These are phyloP conservation scores for Drosophila arawakana DNA, from an alignment of 1,140 invertebrate species.

Conservation along the genomic window DNA sequence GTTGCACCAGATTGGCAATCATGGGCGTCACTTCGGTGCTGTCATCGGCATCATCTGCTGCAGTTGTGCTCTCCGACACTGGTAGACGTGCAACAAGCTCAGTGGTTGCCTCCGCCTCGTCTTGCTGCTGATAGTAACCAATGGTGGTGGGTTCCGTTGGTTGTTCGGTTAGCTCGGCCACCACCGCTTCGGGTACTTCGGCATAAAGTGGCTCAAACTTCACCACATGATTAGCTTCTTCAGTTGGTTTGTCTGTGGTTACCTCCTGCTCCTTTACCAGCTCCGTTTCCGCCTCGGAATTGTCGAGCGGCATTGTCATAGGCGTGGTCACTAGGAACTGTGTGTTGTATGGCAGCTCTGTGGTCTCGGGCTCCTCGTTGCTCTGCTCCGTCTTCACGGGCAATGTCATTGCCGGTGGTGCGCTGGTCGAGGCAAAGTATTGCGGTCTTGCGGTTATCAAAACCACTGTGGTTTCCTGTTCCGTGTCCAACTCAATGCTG, in stretches of 20 bases:
- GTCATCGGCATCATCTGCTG: constrained; percentile 29
- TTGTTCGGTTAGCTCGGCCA: constrained; percentile 37
- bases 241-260: constrained; percentile 32
- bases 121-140: constrained; percentile 27
- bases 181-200: constrained; percentile 50
- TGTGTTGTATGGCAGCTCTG: constrained; percentile 59
- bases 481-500: constrained; percentile 52
- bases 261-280: neutral
- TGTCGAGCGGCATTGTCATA: constrained; percentile 38
- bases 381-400: constrained; percentile 26
- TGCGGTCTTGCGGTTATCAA: constrained; percentile 72
- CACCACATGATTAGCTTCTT: constrained; percentile 45
- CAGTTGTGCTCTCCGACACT: constrained; percentile 53
- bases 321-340: constrained; percentile 63
- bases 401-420: constrained; percentile 23
- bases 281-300: neutral
- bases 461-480: constrained; percentile 60
- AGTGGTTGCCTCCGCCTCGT: constrained; percentile 30
- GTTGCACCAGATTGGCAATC: constrained; percentile 75
- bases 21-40: constrained; percentile 67
- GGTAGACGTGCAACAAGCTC: constrained; percentile 50
- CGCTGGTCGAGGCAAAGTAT: constrained; percentile 51
- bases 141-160: constrained; percentile 11
- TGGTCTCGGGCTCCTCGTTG: constrained; percentile 59
- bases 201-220: constrained; percentile 57